Conservation (phyloP, 2,888 invertebrate genomes). For the Allacma fusca region DNA sequence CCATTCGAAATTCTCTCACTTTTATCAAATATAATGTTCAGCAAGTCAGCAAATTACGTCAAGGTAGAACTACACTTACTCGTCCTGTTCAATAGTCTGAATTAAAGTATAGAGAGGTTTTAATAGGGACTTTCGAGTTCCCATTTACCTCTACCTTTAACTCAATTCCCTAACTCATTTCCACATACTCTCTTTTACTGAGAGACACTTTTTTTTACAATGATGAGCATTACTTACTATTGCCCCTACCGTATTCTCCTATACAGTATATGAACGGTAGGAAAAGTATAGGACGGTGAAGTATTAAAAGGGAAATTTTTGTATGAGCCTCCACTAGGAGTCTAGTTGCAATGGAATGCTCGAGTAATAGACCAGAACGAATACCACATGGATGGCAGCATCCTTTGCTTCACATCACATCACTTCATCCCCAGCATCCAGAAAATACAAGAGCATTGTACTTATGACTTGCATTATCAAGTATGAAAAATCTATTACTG, state of each 20-base stretch:
- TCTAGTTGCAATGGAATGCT: constrained; percentile 40
- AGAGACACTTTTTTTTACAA: background rate
- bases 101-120: background rate
- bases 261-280: background rate
- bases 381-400: constrained; percentile 42
- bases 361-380: constrained; percentile 61
- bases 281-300: constrained; percentile 2
- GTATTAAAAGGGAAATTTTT: constrained; percentile 40
- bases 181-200: background rate
- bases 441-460: constrained; percentile 32
- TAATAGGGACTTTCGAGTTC: background rate
- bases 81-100: background rate
- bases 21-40: constrained; percentile 1
- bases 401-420: constrained; percentile 35
- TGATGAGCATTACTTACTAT: background rate
- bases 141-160: background rate
- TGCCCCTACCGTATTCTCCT: background rate
- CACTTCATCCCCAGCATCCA: constrained; percentile 27
- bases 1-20: constrained; percentile 1
- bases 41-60: constrained; percentile 10
- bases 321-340: constrained; percentile 23
- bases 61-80: background rate
- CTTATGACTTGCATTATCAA: constrained; percentile 22
- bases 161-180: background rate
- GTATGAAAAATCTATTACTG: constrained; percentile 15